Conservation (phyloP, 1,140 invertebrate species). For the Calephelis nemesis region DNA sequence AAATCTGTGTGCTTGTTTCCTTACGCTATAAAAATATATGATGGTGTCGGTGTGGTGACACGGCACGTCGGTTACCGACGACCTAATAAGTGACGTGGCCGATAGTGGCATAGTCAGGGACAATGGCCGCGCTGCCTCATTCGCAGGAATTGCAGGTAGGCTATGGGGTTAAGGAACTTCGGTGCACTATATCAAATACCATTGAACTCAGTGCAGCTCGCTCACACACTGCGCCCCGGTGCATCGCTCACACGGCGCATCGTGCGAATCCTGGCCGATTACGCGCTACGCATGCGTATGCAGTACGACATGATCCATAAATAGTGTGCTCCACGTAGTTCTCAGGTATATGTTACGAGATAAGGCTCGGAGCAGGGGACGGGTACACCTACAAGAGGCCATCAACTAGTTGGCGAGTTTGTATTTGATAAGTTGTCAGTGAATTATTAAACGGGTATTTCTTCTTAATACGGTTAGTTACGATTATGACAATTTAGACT, state of each 20-base stretch:
- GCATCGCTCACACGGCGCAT: slow-evolving; percentile 59
- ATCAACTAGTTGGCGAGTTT: too few species aligned
- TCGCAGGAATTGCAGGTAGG: slow-evolving; percentile 63
- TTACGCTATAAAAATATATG: too few species aligned
- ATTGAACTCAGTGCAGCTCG: slow-evolving; percentile 72
- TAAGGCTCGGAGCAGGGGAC: background rate
- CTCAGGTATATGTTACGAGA: slow-evolving; percentile 8
- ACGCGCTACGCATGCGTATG: slow-evolving; percentile 71
- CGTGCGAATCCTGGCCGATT: slow-evolving; percentile 75
- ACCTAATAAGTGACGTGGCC: slow-evolving; percentile 74
- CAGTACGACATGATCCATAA: slow-evolving; percentile 45
- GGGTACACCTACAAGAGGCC: too few species aligned
- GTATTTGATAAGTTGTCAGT: too few species aligned
- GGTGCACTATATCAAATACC: slow-evolving; percentile 80
- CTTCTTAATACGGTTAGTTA: too few species aligned
- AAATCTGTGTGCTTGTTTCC: too few species aligned
- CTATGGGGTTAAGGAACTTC: slow-evolving; percentile 79
- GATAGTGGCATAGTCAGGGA: slow-evolving; percentile 65
- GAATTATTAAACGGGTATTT: too few species aligned
- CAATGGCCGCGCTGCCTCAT: slow-evolving; percentile 40
- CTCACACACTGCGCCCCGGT: slow-evolving; percentile 59
- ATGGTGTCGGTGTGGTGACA: slow-evolving; percentile 31
- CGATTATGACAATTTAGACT: too few species aligned
- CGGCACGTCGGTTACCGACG: slow-evolving; percentile 47
- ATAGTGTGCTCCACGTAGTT: slow-evolving; percentile 18